Base-by-base conservation (phyloP, 2,113 vertebrate genomes). In the Stomatorhinus ivindoensis region DNA sequence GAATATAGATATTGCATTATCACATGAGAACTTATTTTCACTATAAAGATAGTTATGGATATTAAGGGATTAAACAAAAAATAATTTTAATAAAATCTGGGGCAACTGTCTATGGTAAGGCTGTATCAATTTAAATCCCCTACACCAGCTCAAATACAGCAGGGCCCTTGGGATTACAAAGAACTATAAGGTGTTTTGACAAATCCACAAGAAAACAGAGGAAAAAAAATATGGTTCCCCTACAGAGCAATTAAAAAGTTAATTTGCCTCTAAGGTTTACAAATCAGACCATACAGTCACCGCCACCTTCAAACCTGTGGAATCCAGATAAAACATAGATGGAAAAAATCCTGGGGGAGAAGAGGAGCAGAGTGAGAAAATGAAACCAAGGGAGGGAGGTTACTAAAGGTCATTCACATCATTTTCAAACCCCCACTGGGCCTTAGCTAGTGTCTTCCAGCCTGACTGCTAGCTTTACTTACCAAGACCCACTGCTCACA, bases 371-470 rank as follows among this genome's bases (percentile, higher is more conserved):
- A 90, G 92, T 90, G 89, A 87, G 89, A 65, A 65, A 27, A 27
- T 69, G 61, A 69, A 31, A 69, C n/a, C 61, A 27, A 80, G 87
- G 87, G 93, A 91, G 93, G 91, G 88, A 92, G 95, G 95, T 96
- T 95, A 96, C 94, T 95, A 91, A 93, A 89, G 95, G 95, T 95
- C 93, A 91, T 94, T 93, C 91, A 92, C 91, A 91, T 90, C 87
- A 87, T 93, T 93, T 80, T 94, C 86, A 92, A 92, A 93, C 92
- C 91, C 91, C 92, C 90, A 91, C 89, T 92, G 92, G 80, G 90
- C 87, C 89, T 31, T 61, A 86, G 69, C 8, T 88, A 90, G 84
- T 27, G n/a, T 91, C 92, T 93, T 92, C 92, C 91, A 90, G 84
- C 91, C 90, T 42, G 87, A 91, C 86, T 53, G 51, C 91, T 91